These are phyloP conservation scores for Drosophila nr. fundita DNA, from an alignment of 2,888 invertebrate genomes.

Conservation along the genomic window DNA sequence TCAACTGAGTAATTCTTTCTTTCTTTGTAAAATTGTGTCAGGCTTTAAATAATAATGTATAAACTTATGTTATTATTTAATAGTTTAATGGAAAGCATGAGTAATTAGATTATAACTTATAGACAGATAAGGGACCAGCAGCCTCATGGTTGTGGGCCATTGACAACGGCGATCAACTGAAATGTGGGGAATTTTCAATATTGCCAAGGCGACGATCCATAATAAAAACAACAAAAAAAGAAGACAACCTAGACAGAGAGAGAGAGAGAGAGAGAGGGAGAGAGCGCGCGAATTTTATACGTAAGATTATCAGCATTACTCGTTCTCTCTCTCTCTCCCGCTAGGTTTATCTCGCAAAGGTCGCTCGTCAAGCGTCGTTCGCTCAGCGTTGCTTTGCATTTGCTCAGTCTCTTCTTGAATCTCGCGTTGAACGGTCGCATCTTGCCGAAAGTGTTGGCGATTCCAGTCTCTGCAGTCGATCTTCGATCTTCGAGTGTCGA, in stretches of 20 bases:
- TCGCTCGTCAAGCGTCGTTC: conserved; percentile 8
- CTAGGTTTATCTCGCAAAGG: background rate
- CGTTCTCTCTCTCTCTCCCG: conserved; percentile 1
- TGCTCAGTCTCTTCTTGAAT: conserved; percentile 32
- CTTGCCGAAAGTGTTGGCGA: background rate
- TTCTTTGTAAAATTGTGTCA: background rate
- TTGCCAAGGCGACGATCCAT: conserved; percentile 7
- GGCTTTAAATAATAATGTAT: background rate
- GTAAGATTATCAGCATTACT: background rate
- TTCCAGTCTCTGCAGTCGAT: no score
- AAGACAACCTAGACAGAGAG: background rate
- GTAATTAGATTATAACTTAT: background rate
- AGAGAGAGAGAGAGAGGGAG: background rate
- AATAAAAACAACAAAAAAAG: conserved; percentile 24
- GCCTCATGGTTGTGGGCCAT: conserved; percentile 2
- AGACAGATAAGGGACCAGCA: no score
- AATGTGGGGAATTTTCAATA: conserved; percentile 15
- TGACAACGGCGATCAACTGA: conserved; percentile 17
- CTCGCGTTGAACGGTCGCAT: conserved; percentile 38
- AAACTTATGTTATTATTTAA: background rate
- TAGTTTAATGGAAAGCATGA: background rate
- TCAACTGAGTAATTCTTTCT: background rate
- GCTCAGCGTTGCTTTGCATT: background rate
- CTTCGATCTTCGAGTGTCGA: background rate
- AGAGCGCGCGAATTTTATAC: no score